phyloP scores from a whole-genome alignment of 1,140 invertebrate species.

The Sinella curviseta region DNA sequence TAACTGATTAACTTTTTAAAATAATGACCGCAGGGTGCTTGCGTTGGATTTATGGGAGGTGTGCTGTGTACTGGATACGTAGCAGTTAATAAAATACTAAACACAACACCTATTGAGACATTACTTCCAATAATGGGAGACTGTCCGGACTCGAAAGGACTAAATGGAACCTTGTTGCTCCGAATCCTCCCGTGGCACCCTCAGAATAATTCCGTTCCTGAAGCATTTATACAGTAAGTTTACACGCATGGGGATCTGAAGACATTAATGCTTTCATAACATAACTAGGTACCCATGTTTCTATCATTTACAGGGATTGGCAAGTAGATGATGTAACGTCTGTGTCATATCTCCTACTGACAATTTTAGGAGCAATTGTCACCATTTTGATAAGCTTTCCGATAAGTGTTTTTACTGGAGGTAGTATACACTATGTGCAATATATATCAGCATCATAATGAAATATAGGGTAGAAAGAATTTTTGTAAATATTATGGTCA shows the following conservation, averaged over 20 bases:
- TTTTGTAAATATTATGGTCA: neutral
- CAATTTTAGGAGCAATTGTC: neutral
- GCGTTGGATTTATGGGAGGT: neutral
- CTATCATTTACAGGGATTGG: too few relatives aligned
- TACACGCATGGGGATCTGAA: neutral
- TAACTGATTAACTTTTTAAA: neutral
- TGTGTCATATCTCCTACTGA: neutral
- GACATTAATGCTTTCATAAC: neutral
- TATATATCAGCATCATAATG: neutral
- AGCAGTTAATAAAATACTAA: neutral
- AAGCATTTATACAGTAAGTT: neutral
- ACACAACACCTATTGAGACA: neutral
- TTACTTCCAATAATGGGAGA: neutral
- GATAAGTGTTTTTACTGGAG: slow-evolving; percentile 2
- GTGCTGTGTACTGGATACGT: neutral
- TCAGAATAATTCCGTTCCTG: too few relatives aligned
- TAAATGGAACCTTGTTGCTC: neutral
- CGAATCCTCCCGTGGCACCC: neutral
- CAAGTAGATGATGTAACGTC: neutral
- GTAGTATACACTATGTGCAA: neutral
- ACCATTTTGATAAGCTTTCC: neutral
- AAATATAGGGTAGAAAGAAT: neutral
- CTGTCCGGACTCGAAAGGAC: neutral
- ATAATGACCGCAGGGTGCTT: neutral
- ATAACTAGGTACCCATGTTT: too few relatives aligned